Evolutionary conservation across 2,113 vertebrate species (phyloP).

Genomic region (Xiphophorus hellerii): DNA sequence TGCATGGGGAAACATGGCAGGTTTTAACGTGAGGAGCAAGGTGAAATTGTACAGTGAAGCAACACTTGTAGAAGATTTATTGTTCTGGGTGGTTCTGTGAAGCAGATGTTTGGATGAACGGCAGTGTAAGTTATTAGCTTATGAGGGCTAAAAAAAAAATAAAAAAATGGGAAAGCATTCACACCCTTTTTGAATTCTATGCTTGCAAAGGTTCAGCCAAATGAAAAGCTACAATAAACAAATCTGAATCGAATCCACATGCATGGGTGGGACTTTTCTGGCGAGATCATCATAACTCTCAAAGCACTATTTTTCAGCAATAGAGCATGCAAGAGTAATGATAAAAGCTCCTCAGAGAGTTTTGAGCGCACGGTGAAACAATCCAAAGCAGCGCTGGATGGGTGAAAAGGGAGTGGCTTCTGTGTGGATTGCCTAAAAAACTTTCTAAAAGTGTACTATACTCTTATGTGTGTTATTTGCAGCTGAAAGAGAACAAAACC

Average conservation of each 20-base stretch:
- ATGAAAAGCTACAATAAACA: slow-evolving; percentile 3
- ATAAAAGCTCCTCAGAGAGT: slow-evolving; percentile 31
- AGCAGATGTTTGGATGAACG: slow-evolving; percentile 36
- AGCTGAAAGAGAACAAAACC: slow-evolving; percentile 13
- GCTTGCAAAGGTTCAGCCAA: not conserved
- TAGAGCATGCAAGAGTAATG: slow-evolving; percentile 31
- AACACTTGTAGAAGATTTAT: slow-evolving; percentile 3
- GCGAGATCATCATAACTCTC: slow-evolving; percentile 37
- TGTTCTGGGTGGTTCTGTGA: not conserved
- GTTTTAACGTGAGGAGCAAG: not conserved
- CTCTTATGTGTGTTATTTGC: slow-evolving; percentile 39
- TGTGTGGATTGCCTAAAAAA: slow-evolving; percentile 29
- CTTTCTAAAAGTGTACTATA: slow-evolving; percentile 34
- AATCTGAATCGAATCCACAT: slow-evolving; percentile 13
- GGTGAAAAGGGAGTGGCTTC: slow-evolving; percentile 59
- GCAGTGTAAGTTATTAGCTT: not conserved
- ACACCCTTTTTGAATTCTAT: slow-evolving; percentile 23
- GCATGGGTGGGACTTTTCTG: slow-evolving; percentile 45
- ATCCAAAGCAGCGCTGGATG: slow-evolving; percentile 51
- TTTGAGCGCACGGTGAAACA: slow-evolving; percentile 46
- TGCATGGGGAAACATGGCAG: not conserved
- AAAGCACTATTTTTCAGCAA: slow-evolving; percentile 59
- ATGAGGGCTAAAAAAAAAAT: slow-evolving; percentile 23
- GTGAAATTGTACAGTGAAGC: not conserved
- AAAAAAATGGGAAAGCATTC: not conserved